Conservation (phyloP, 2,113 vertebrate genomes). For the Sturnus vulgaris region DNA sequence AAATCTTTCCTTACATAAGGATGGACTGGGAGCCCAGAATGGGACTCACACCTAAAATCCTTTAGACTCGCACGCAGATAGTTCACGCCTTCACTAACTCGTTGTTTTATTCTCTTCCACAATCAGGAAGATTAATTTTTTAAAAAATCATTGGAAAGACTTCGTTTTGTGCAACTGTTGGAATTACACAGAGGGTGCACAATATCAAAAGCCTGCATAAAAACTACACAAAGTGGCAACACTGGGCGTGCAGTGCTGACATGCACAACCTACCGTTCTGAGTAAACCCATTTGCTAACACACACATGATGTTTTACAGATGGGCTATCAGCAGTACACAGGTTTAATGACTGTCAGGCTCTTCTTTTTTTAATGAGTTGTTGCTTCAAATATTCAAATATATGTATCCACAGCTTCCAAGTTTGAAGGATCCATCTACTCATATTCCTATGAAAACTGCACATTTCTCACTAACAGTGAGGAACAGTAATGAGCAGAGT, state of each 20-base stretch:
- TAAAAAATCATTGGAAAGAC: not conserved
- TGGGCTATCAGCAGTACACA: not conserved
- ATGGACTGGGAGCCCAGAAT: rapidly evolving
- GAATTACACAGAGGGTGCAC: not conserved
- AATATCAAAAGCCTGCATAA: not conserved
- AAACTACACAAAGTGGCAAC: not conserved
- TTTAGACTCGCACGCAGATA: rapidly evolving
- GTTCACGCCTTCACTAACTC: not conserved
- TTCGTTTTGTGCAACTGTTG: not conserved
- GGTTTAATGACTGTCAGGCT: not conserved
- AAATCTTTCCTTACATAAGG: not conserved
- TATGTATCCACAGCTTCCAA: not conserved
- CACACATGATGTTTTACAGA: not conserved
- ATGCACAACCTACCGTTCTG: rapidly evolving
- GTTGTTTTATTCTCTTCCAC: not conserved
- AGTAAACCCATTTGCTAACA: not conserved
- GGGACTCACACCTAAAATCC: not conserved
- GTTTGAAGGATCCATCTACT: not conserved
- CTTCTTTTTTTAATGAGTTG: not conserved
- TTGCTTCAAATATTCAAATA: not conserved
- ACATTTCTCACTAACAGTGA: not conserved
- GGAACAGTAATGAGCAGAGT: not conserved
- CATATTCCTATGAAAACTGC: not conserved
- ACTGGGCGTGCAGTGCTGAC: rapidly evolving
- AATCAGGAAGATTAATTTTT: not conserved